Conservation (phyloP, 2,888 invertebrate genomes). For the Polietes domitor region DNA sequence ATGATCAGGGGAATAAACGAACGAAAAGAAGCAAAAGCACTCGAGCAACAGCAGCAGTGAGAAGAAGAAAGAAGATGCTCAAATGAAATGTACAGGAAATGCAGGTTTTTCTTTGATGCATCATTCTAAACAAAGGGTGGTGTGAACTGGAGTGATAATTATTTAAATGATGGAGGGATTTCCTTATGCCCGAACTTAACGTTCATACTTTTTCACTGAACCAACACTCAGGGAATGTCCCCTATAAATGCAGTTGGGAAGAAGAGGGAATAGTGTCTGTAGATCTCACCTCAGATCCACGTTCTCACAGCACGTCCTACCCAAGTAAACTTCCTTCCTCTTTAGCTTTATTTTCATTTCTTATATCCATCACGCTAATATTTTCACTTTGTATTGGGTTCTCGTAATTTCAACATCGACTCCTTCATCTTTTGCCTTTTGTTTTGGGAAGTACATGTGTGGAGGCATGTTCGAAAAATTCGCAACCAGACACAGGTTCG, state of each 20-base stretch:
- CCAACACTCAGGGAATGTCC: too few species aligned
- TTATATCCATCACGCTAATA: neutral
- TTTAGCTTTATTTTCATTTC: too few species aligned
- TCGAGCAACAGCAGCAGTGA: neutral
- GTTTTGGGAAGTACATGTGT: conserved; percentile 15
- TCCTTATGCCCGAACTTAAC: too few species aligned
- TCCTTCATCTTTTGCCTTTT: conserved; percentile 9
- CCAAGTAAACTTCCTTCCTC: too few species aligned
- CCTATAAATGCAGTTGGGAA: too few species aligned
- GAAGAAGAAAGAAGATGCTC: neutral
- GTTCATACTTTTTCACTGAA: too few species aligned
- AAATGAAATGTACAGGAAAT: conserved; percentile 32
- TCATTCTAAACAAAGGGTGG: neutral
- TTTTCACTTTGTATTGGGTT: neutral
- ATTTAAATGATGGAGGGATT: too few species aligned
- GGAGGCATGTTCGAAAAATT: conserved; percentile 45
- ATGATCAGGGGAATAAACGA: conserved; percentile 35
- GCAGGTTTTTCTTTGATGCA: conserved; percentile 15
- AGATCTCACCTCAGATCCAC: too few species aligned
- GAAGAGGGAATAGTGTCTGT: too few species aligned
- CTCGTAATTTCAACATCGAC: conserved; percentile 13
- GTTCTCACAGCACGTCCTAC: too few species aligned
- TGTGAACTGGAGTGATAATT: neutral
- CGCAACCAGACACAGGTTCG: neutral
- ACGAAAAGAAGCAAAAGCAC: neutral